These are phyloP conservation scores for Samia ricini DNA, from an alignment of 1,140 invertebrate species.

Conservation along the genomic window DNA sequence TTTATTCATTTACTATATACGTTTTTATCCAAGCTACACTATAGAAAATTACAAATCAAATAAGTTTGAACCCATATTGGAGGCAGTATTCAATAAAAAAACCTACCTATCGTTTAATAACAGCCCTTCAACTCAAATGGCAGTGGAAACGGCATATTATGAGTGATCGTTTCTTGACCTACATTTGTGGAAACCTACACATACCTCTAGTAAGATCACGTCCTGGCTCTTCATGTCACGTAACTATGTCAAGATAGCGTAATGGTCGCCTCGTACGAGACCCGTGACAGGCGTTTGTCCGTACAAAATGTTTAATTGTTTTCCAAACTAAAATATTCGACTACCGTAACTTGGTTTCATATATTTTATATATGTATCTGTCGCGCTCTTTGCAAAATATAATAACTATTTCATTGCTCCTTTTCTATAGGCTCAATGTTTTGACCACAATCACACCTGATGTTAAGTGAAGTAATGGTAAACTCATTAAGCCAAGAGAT, in stretches of 20 bases:
- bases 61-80: background rate
- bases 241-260: slow-evolving; percentile 30
- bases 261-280: slow-evolving; percentile 21
- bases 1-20: no score
- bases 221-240: slow-evolving; percentile 4
- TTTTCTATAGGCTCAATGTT: no score
- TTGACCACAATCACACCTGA: no score
- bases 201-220: background rate
- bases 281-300: slow-evolving; percentile 11
- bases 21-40: no score
- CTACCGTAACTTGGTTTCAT: background rate
- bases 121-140: background rate
- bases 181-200: background rate
- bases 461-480: no score
- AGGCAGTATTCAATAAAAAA: background rate
- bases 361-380: no score
- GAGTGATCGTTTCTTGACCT: background rate
- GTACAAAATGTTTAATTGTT: slow-evolving; percentile 21
- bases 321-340: background rate
- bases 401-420: no score
- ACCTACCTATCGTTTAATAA: background rate
- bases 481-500: no score
- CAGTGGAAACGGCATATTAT: background rate
- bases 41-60: no score
- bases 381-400: no score